Base-by-base conservation (phyloP, 2,797 vertebrate species). In the Falco columbarius region DNA sequence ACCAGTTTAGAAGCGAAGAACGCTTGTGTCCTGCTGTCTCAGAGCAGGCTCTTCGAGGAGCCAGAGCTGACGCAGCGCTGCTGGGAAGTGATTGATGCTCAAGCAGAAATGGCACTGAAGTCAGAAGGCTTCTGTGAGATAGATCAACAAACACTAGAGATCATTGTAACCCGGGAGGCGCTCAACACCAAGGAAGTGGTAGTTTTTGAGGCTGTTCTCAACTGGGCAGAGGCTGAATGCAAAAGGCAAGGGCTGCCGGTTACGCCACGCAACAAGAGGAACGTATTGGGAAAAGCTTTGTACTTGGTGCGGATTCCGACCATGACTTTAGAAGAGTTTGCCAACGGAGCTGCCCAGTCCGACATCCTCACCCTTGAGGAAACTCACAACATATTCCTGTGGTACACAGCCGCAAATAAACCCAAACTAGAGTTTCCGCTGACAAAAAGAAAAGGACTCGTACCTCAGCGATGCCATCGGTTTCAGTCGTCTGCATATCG, bases 31-130 rank as follows among this genome's bases (percentile, higher is more conserved):
- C 98, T 99, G 97, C 99, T 99, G 32, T 99, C 99, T 47, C 99
- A 99, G 98, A 99, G 99, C 98, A 98, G 99, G 26, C 98, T 99
- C 76, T 99, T 99, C 7, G 99, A 99, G 97, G 99, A 99, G 97
- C 99, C 99, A 0, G 99, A 99, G 97, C 98, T 99, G 95, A 99
- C 98, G 3, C 98, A 99, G 98, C 99, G 99, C 91, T 99, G 99
- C 98, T 99, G 99, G 99, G 99, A 99, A 97, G 99, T 99, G 83
- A 99, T 99, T 24, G 99, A 99, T n/a, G 99, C 99, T 1, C 99
- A 99, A 97, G 99, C 99, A 3, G 99, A 99, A 98, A 98, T 99
- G 79, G 99, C 99, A 6, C 98, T 99, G 68, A 47, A 98, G 90
- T 99, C 99, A 0, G 99, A 99, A 83, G 99, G 99, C 91, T 99